Evolutionary conservation across 2,797 vertebrate species (phyloP).

Genomic region (Natrix natrix): DNA sequence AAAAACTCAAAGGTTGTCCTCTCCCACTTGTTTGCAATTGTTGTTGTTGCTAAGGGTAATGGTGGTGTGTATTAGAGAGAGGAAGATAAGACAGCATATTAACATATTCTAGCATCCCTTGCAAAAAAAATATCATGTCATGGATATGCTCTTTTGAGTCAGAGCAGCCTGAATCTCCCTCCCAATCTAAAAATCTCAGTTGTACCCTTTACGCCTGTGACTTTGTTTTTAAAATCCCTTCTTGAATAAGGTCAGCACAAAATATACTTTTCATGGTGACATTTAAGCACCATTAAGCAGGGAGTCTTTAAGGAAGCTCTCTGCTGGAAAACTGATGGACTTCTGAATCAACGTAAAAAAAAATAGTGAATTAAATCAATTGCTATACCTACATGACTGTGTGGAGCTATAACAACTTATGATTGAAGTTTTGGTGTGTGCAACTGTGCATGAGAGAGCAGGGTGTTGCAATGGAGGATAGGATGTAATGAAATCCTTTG

Average conservation of each 20-base stretch:
- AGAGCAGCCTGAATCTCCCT: not conserved
- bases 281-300: not conserved
- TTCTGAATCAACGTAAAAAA: not conserved
- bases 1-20: not conserved
- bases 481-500: conserved; percentile 44
- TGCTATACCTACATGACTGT: conserved; percentile 18
- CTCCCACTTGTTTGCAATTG: not conserved
- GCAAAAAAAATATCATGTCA: not conserved
- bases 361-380: conserved; percentile 9
- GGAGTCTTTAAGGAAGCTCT: not conserved
- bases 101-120: not conserved
- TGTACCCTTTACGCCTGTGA: not conserved
- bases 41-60: not conserved
- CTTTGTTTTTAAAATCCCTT: not conserved
- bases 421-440: not conserved
- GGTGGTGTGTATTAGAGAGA: not conserved
- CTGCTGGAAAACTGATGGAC: not conserved
- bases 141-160: not conserved
- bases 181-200: not conserved
- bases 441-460: not conserved
- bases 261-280: not conserved
- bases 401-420: conserved; percentile 31
- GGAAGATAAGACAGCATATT: not conserved
- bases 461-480: conserved; percentile 27
- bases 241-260: not conserved